phyloP scores from a whole-genome alignment of 2,888 invertebrate species.

The Coelinius sp. region DNA sequence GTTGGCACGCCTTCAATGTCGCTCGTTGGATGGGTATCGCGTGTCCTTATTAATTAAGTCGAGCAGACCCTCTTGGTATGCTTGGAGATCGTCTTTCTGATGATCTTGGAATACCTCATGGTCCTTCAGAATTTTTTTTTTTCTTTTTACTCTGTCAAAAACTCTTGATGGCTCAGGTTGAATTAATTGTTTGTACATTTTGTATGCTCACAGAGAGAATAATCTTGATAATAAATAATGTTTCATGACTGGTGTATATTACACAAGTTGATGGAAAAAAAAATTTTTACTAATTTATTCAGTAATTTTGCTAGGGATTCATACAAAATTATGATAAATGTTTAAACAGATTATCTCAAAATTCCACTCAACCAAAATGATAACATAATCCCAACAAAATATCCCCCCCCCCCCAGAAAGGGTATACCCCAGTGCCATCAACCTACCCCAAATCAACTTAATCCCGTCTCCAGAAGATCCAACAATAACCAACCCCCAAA shows the following conservation, averaged over 20 bases:
- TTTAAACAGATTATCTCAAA: not conserved
- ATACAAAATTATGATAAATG: not conserved
- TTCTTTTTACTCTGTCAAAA: too few relatives aligned
- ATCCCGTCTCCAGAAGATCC: slow-evolving; percentile 11
- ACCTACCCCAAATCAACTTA: slow-evolving; percentile 3
- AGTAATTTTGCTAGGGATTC: not conserved
- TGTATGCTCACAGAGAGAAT: too few relatives aligned
- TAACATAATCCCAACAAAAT: slow-evolving; percentile 18
- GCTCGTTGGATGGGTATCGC: slow-evolving; percentile 67
- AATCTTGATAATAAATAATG: too few relatives aligned
- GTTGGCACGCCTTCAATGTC: slow-evolving; percentile 46
- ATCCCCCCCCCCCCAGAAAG: not conserved
- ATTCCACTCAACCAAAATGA: slow-evolving; percentile 12
- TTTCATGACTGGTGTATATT: too few relatives aligned
- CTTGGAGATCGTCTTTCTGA: slow-evolving; percentile 58
- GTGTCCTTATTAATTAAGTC: slow-evolving; percentile 71
- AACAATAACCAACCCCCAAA: slow-evolving; percentile 11
- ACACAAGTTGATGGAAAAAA: too few relatives aligned
- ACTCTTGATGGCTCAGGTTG: too few relatives aligned
- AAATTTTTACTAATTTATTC: too few relatives aligned
- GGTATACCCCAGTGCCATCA: not conserved
- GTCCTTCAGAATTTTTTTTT: slow-evolving; percentile 31
- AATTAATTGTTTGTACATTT: too few relatives aligned
- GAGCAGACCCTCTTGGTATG: slow-evolving; percentile 57
- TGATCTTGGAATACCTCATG: slow-evolving; percentile 35